A percentile compares a stretch with the other conserved stretches of the same genome.
phyloP scores from a whole-genome alignment of 2,113 vertebrate genomes.

The Xiphophorus couchianus region DNA sequence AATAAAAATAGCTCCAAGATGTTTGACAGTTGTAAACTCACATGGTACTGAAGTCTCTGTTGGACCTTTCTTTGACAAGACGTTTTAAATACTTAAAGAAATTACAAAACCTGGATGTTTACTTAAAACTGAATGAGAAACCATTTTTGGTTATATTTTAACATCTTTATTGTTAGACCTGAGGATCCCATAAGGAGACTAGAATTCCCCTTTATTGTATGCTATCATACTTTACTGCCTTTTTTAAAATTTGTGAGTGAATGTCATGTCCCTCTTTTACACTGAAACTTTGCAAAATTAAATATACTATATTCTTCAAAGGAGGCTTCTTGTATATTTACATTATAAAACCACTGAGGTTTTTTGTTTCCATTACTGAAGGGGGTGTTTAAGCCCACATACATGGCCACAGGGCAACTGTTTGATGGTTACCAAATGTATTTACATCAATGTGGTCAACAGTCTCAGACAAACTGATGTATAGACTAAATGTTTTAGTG shows the following conservation, averaged over 20 bases:
- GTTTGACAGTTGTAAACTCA: constrained; percentile 45
- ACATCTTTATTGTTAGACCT: neutral
- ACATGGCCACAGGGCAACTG: constrained; percentile 17
- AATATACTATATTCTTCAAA: constrained; percentile 49
- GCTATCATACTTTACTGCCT: constrained; percentile 9
- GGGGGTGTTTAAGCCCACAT: constrained; percentile 20
- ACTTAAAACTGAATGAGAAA: constrained; percentile 10
- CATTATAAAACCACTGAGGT: constrained; percentile 17
- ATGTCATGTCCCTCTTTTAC: constrained; percentile 44
- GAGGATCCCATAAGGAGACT: neutral
- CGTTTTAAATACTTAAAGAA: constrained; percentile 54
- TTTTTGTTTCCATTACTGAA: constrained; percentile 33
- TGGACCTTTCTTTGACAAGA: constrained; percentile 37
- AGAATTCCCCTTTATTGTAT: constrained; percentile 14
- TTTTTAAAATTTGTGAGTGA: constrained; percentile 50
- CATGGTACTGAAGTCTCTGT: constrained; percentile 15
- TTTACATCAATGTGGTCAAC: constrained; percentile 13
- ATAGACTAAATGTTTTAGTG: constrained; percentile 16
- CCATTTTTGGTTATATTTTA: constrained; percentile 19
- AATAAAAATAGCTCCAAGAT: constrained; percentile 19
- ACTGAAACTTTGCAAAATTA: constrained; percentile 43
- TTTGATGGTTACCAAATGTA: constrained; percentile 29
- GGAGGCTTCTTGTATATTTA: constrained; percentile 49
- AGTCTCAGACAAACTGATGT: constrained; percentile 26
- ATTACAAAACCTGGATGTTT: constrained; percentile 26